Conservation (phyloP, 2,797 vertebrate genomes). For the Zonotrichia albicollis region DNA sequence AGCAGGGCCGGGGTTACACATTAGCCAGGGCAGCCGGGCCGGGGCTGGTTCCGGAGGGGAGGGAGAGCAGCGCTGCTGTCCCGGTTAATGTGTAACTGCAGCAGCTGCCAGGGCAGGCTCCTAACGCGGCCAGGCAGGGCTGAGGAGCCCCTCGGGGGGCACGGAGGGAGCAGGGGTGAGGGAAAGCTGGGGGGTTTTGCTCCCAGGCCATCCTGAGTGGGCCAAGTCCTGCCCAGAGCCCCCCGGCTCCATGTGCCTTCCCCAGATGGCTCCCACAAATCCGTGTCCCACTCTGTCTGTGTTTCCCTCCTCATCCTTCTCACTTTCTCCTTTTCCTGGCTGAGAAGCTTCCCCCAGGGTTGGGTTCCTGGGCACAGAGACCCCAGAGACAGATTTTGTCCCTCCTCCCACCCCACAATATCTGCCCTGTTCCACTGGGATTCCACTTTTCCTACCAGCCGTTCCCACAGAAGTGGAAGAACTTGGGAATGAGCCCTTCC, state of each 20-base stretch:
- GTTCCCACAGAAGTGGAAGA: not conserved
- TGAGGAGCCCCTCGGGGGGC: not conserved
- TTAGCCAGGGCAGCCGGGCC: slow-evolving; percentile 5
- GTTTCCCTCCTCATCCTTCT: not conserved
- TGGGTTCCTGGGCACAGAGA: not conserved
- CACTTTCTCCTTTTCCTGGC: not conserved
- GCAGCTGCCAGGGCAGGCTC: not conserved
- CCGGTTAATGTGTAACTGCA: slow-evolving; percentile 34
- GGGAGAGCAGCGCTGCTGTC: not conserved
- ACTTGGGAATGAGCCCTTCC: not conserved
- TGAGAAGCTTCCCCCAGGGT: not conserved
- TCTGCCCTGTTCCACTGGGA: not conserved
- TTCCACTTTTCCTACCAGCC: not conserved
- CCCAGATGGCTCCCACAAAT: rapidly evolving
- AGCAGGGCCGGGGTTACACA: slow-evolving; percentile 26
- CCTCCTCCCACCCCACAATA: rapidly evolving
- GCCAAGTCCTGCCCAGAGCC: rapidly evolving
- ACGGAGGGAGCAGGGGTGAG: rapidly evolving
- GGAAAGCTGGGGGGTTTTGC: not conserved
- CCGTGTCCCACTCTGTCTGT: rapidly evolving
- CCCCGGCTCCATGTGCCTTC: too few relatives aligned
- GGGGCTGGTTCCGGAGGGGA: not conserved
- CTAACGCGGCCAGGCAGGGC: rapidly evolving
- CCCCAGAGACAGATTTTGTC: not conserved
- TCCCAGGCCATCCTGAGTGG: rapidly evolving